Evolutionary conservation across 2,113 vertebrate species (phyloP), one percentile per base, ranked within the genome.

Genomic region (Dipodomys spectabilis): DNA sequence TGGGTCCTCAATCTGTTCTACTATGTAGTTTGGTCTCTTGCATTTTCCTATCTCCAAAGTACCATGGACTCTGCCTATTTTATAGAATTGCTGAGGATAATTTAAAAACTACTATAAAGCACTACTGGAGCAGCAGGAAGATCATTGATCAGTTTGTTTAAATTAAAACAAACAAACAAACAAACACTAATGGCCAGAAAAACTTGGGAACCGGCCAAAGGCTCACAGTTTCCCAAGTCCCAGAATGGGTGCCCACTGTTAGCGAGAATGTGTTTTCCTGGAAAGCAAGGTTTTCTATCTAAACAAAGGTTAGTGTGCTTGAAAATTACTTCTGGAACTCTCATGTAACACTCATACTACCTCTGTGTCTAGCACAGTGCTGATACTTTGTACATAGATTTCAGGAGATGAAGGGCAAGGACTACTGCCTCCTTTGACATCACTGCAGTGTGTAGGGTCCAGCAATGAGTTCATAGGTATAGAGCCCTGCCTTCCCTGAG

Each of bases 21-120:
- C 39, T 20, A 19, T 78, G 71, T 93, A 64, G 75, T 19, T 7
- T 57, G 91, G 69, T 30, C 35, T 95, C 30, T 67, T 53, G 60
- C 2, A 49, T 75, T 91, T 95, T 95, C 81, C 22, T 8, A 32
- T 71, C 16, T 69, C 78, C 82, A 79, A 83, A 96, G n/a, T 64
- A 39, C 9, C 44, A 49, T 0, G 25, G 2, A 15, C 35, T 30
- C 10, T 74, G 82, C 60, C 57, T 95, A 22, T 79, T 49, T 94
- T 62, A 28, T 28, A 81, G 7, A 49, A 6, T 79, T 74, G 60
- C 72, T 94, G 15, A 95, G 53, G 73, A 62, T 62, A 87, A 39
- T 81, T 77, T 81, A 25, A 18, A 73, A 88, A 79, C 64, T 20
- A 83, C 9, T 49, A 2, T 23, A 77, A 78, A 65, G 16, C 65